These are phyloP conservation scores for Laticauda colubrina DNA, from an alignment of 2,113 vertebrate genomes.

Conservation along the genomic window DNA sequence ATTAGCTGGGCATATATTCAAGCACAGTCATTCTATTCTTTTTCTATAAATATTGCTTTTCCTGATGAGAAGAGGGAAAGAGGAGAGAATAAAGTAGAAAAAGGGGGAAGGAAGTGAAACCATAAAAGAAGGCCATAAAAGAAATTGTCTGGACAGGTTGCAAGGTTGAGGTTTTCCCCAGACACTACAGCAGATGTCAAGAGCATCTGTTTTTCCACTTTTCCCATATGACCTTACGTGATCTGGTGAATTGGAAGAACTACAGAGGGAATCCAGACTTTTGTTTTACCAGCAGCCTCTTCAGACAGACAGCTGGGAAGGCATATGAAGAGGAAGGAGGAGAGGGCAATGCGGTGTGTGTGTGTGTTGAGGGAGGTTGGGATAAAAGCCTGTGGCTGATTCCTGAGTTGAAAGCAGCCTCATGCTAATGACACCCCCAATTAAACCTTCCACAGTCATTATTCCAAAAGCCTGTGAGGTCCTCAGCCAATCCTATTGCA, in stretches of 20 bases:
- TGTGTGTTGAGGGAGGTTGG: no score
- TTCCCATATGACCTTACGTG: not conserved
- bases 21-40: not conserved
- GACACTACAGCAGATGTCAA: not conserved
- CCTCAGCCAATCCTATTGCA: no score
- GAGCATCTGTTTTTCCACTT: not conserved
- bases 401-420: not conserved
- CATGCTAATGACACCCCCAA: not conserved
- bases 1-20: not conserved
- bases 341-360: not conserved
- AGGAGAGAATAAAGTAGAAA: not conserved
- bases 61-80: not conserved
- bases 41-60: not conserved
- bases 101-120: not conserved
- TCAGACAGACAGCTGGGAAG: conserved; percentile 12
- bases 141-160: not conserved
- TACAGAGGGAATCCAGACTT: not conserved
- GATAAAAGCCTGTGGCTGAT: not conserved
- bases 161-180: not conserved
- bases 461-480: no score
- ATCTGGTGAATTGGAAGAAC: not conserved
- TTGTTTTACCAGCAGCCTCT: not conserved
- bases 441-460: not conserved
- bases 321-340: not conserved
- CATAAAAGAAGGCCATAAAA: no score